A percentile compares a stretch with the other conserved stretches of the same genome.
These are phyloP conservation scores for Porites evermanni DNA, from an alignment of 92 coral and sea anemone species.

Conservation along the genomic window DNA sequence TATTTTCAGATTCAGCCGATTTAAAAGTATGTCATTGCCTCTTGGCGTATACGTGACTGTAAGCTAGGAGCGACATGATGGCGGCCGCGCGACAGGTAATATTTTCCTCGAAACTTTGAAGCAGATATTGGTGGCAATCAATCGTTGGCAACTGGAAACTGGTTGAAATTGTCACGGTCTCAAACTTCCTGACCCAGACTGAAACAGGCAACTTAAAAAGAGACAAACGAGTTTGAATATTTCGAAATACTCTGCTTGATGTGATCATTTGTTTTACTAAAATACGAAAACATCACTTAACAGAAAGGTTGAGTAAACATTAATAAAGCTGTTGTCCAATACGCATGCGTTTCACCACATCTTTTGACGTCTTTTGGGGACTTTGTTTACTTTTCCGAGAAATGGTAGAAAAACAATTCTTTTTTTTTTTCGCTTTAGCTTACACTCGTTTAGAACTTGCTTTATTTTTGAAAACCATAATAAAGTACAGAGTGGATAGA, in stretches of 20 bases:
- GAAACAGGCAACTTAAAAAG: background rate
- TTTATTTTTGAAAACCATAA: background rate
- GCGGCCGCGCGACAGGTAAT: background rate
- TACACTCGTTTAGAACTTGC: background rate
- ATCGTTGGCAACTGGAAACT: background rate
- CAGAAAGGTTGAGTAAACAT: conserved; percentile 16
- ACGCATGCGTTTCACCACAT: conserved; percentile 39
- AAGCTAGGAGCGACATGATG: background rate
- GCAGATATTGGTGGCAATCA: conserved; percentile 4
- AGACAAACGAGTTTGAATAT: background rate
- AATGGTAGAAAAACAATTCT: background rate
- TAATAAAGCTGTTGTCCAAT: background rate
- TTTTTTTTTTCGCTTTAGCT: background rate
- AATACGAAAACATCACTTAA: background rate
- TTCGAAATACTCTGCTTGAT: background rate
- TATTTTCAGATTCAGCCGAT: background rate
- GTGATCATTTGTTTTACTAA: conserved; percentile 3
- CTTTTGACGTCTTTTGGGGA: background rate
- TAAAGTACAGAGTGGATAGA: background rate
- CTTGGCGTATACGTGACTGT: background rate
- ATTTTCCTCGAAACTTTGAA: background rate
- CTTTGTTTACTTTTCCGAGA: conserved; percentile 11
- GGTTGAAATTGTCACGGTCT: background rate
- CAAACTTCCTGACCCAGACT: background rate
- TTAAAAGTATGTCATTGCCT: background rate